Evolutionary conservation across 2,797 vertebrate species (phyloP), one percentile per base, ranked within the genome.

Genomic region (Onychomys torridus): DNA sequence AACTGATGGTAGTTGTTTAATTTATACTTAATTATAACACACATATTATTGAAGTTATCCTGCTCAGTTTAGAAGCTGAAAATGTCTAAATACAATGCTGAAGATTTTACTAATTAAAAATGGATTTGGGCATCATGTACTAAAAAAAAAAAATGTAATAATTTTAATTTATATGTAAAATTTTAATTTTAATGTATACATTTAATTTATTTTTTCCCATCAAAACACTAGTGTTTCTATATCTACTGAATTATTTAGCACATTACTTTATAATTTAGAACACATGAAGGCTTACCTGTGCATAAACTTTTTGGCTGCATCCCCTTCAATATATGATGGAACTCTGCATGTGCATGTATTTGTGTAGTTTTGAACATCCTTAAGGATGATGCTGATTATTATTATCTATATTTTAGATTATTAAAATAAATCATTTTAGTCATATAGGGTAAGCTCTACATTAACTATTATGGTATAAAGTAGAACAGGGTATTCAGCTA

Each of bases 161-260:
- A 55, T 55, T 55, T 55, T 55, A 55, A 55, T 55, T 55, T 55
- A 55, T 17, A 55, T 55, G 55, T 55, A 55, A 55, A 55, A 17
- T 55, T 55, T 55, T 17, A 55, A 55, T 55, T 55, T 55, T 52
- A 52, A 55, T 55, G 55, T 55, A 55, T 55, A 55, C 4, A 17
- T 55, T 55, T 55, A 55, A 55, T 55, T 55, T 55, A 52, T 14
- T 78, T 67, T 86, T 91, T 89, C 40, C 40, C 14, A 73, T 76
- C 40, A 71, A 89, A 40, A 67, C 27, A 86, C 11, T 84, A 6
- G 40, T 40, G n/a, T 79, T 79, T 89, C 76, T 75, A 61, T 82
- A 84, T 94, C 25, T 84, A 63, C 32, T 84, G 27, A 94, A 77
- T 12, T 83, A 40, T 90, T 69, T 65, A 92, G 5, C 76, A 84